These are phyloP conservation scores for Anseranas semipalmata DNA, from an alignment of 2,113 vertebrate species.

Conservation along the genomic window DNA sequence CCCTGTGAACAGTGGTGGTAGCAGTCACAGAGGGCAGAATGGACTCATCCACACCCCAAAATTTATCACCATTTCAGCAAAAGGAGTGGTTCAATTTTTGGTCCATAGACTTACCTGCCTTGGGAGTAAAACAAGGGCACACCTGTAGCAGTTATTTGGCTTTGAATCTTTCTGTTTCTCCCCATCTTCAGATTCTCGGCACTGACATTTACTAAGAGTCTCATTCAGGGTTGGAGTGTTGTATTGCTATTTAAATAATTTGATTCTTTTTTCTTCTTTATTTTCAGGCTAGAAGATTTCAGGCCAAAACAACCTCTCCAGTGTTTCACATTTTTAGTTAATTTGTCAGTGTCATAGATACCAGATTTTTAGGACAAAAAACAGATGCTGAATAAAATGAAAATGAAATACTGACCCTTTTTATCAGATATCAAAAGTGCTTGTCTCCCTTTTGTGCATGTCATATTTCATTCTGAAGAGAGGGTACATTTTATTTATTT, in stretches of 20 bases:
- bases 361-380: conserved; percentile 32
- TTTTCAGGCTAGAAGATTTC: neutral
- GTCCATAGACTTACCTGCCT: rapidly evolving
- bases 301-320: neutral
- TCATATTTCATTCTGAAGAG: conserved; percentile 36
- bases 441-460: conserved; percentile 7
- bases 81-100: neutral
- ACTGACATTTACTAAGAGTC: neutral
- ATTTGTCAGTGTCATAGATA: neutral
- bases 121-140: neutral
- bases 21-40: neutral
- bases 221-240: neutral
- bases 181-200: neutral
- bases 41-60: neutral
- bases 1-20: neutral
- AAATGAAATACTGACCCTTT: conserved; percentile 39
- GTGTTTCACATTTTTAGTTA: neutral
- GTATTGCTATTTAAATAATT: neutral
- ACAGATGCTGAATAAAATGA: neutral
- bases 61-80: neutral
- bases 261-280: neutral
- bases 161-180: neutral
- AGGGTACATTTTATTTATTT: conserved; percentile 51
- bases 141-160: neutral
- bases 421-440: conserved; percentile 45